A percentile compares a stretch with the other conserved stretches of the same genome.
Conservation (phyloP, 2,113 vertebrate genomes). For the Lophochroa leadbeateri region DNA sequence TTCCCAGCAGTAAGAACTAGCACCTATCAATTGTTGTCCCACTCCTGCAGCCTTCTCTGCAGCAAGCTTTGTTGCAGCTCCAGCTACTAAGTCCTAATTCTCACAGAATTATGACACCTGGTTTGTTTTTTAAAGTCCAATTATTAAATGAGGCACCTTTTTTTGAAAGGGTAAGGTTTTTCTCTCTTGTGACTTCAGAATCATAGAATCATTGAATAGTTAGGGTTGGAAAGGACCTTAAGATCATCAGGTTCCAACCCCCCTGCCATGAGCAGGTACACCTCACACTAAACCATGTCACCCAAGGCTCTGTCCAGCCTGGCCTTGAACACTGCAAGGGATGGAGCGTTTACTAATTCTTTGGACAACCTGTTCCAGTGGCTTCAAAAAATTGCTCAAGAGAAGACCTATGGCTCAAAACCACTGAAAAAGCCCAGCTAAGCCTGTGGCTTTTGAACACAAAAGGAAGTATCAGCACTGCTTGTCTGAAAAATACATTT, state of each 20-base stretch:
- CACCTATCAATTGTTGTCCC: neutral
- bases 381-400: neutral
- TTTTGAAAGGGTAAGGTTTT: neutral
- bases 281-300: neutral
- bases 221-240: neutral
- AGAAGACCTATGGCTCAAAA: neutral
- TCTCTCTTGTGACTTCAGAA: neutral
- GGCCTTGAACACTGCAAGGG: neutral
- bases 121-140: neutral
- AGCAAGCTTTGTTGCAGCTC: neutral
- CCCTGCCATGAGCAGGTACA: neutral
- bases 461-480: neutral
- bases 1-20: neutral
- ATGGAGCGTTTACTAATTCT: neutral
- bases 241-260: neutral
- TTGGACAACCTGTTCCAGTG: neutral
- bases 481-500: neutral
- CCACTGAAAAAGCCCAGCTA: neutral
- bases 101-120: neutral
- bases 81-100: neutral
- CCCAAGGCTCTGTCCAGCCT: neutral
- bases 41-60: neutral
- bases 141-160: neutral
- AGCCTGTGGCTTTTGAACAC: neutral
- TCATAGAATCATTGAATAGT: neutral